A percentile compares a stretch with the other conserved stretches of the same genome.
Evolutionary conservation across 37 sponge, comb jelly and placozoan genomes (phyloP).

Genomic region (Bolinopsis microptera): DNA sequence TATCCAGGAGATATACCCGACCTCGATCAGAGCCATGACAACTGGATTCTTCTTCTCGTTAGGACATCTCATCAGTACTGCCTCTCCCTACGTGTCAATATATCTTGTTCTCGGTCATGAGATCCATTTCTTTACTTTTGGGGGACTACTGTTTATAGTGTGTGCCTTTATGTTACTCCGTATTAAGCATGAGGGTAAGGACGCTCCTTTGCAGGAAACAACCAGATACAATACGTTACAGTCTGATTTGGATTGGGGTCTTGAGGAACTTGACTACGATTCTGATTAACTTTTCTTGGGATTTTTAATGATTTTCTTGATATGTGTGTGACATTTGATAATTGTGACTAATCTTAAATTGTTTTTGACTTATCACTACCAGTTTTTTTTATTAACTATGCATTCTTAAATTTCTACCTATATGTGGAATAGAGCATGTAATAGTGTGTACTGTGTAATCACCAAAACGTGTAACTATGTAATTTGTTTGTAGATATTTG

Average conservation of each 20-base stretch:
- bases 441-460: too few relatives aligned
- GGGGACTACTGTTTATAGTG: background rate
- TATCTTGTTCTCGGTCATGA: background rate
- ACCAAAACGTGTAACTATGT: too few relatives aligned
- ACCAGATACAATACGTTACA: background rate
- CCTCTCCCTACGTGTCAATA: background rate
- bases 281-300: background rate
- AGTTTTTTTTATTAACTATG: too few relatives aligned
- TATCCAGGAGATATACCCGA: constrained; percentile 33
- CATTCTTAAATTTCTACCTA: too few relatives aligned
- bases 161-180: background rate
- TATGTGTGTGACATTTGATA: too few relatives aligned
- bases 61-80: background rate
- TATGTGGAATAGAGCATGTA: too few relatives aligned
- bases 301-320: too few relatives aligned
- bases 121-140: background rate
- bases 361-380: too few relatives aligned
- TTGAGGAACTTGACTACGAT: background rate
- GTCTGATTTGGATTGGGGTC: background rate
- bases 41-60: constrained; percentile 7
- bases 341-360: too few relatives aligned
- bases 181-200: background rate
- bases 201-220: background rate
- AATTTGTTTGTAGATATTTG: too few relatives aligned
- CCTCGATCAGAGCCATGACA: background rate